Evolutionary conservation across 1,140 invertebrate genomes (phyloP).

Genomic region (Dryas iulia): DNA sequence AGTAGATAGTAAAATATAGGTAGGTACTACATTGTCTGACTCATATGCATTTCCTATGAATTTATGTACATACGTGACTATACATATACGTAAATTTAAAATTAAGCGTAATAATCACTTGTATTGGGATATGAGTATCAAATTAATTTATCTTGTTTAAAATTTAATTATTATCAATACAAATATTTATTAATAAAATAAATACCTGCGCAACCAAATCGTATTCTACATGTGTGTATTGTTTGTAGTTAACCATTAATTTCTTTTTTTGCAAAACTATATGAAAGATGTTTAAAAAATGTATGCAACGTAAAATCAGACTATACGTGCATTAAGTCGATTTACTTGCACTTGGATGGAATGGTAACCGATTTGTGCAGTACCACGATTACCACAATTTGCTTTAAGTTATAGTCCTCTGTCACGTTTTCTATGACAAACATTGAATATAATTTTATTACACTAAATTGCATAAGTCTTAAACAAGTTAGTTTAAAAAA

Average conservation of each 20-base stretch:
- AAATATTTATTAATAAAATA: too few relatives aligned
- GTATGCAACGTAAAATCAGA: too few relatives aligned
- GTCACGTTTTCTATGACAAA: constrained; percentile 1
- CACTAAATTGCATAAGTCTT: not conserved
- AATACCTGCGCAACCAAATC: too few relatives aligned
- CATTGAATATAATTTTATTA: not conserved
- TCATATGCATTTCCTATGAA: not conserved
- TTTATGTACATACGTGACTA: not conserved
- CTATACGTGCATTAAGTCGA: constrained; percentile 25
- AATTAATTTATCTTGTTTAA: too few relatives aligned
- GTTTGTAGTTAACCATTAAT: too few relatives aligned
- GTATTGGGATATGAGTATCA: too few relatives aligned
- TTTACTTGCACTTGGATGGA: constrained; percentile 42
- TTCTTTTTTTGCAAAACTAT: not conserved
- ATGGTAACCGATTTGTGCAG: constrained; percentile 31
- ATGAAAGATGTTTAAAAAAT: too few relatives aligned
- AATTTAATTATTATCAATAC: too few relatives aligned
- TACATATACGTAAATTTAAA: not conserved
- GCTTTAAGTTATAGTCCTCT: constrained; percentile 1
- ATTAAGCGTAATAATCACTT: too few relatives aligned
- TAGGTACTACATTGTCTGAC: not conserved
- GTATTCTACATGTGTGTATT: too few relatives aligned
- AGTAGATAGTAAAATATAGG: not conserved
- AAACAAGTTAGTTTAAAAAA: too few relatives aligned
- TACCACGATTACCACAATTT: constrained; percentile 3